Conservation (phyloP, 2,888 invertebrate genomes). For the Caenorhabditis virilis region DNA sequence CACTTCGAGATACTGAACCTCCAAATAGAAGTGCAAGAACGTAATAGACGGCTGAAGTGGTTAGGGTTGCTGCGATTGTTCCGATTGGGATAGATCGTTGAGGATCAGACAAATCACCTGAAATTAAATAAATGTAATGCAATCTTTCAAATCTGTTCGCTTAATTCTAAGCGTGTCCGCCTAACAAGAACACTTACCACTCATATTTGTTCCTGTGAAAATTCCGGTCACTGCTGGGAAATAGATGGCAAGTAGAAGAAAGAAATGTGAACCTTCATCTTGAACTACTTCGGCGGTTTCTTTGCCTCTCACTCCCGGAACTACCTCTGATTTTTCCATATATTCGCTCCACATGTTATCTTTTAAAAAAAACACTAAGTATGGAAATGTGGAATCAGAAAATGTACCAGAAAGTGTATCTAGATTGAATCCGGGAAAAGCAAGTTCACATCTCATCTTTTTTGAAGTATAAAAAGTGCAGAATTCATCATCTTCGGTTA, state of each 20-base stretch:
- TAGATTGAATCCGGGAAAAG: slow-evolving; percentile 88
- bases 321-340: slow-evolving; percentile 58
- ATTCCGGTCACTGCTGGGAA: slow-evolving; percentile 99
- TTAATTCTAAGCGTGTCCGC: too few species aligned
- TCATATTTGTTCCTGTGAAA: slow-evolving; percentile 98
- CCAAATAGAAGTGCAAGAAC: slow-evolving; percentile 83
- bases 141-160: background rate
- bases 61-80: slow-evolving; percentile 92
- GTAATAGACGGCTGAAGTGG: slow-evolving; percentile 93
- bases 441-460: slow-evolving; percentile 75
- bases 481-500: slow-evolving; percentile 33
- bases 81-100: slow-evolving; percentile 97
- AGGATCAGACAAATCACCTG: slow-evolving; percentile 95
- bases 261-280: slow-evolving; percentile 89
- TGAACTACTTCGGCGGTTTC: slow-evolving; percentile 72
- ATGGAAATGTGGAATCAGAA: background rate
- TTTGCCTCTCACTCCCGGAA: slow-evolving; percentile 56
- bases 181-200: slow-evolving; percentile 74
- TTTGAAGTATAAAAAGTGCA: slow-evolving; percentile 59
- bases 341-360: slow-evolving; percentile 55
- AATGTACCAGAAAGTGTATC: slow-evolving; percentile 83
- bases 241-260: slow-evolving; percentile 95
- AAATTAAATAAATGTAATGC: slow-evolving; percentile 68
- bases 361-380: slow-evolving; percentile 9
- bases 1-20: slow-evolving; percentile 86